phyloP scores from a whole-genome alignment of 2,113 vertebrate genomes.

The Odobenus rosmarus region DNA sequence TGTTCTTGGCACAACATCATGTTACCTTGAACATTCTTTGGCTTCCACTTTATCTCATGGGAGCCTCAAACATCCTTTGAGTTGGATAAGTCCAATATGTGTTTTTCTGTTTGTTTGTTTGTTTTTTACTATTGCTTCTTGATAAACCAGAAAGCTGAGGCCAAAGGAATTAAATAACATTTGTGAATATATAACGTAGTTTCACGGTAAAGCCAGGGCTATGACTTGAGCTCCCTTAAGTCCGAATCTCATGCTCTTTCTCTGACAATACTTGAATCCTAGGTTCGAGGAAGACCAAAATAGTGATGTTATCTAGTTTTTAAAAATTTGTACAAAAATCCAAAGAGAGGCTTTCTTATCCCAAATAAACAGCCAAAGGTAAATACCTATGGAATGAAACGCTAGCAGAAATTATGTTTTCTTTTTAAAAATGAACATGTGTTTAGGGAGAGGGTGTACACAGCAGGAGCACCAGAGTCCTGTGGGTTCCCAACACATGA shows the following conservation, averaged over 20 bases:
- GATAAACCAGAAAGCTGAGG: neutral
- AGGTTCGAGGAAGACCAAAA: neutral
- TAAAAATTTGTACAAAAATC: neutral
- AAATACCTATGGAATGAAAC: neutral
- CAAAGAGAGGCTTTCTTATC: neutral
- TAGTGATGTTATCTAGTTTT: neutral
- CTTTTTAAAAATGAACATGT: neutral
- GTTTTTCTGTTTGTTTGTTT: too few species aligned
- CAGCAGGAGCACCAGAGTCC: neutral
- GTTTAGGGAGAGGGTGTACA: neutral
- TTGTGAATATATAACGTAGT: neutral
- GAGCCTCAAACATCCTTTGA: neutral
- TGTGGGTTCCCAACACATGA: neutral
- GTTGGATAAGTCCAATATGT: neutral
- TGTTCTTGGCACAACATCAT: neutral
- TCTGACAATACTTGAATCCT: neutral
- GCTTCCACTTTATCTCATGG: neutral
- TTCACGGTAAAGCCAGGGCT: neutral
- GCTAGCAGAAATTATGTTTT: neutral
- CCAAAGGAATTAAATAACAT: neutral
- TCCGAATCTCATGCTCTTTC: neutral
- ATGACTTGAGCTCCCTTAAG: neutral
- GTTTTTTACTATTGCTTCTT: neutral
- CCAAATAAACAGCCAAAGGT: neutral
- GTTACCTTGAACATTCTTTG: neutral